Conservation (phyloP, 2,113 vertebrate species). For the Lycocorax pyrrhopterus region DNA sequence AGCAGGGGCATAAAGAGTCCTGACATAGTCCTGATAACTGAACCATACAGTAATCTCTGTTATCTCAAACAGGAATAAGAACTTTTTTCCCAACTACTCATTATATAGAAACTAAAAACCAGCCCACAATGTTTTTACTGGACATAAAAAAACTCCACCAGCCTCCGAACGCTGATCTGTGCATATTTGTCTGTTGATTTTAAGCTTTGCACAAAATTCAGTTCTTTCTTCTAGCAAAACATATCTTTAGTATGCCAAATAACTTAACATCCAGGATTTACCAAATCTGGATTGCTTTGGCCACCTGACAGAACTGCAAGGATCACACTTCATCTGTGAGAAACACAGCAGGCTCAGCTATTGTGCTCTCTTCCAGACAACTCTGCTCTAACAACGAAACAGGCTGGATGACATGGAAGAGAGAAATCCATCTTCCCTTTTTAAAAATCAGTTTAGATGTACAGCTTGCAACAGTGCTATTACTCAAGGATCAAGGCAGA, state of each 20-base stretch:
- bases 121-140: background rate
- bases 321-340: background rate
- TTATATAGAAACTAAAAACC: background rate
- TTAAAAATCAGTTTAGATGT: background rate
- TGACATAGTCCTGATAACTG: background rate
- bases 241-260: background rate
- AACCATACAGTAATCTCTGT: background rate
- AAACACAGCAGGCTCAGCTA: background rate
- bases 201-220: background rate
- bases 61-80: background rate
- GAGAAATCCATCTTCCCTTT: background rate
- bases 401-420: background rate
- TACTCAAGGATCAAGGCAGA: background rate
- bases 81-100: background rate
- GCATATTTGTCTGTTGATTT: background rate
- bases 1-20: background rate
- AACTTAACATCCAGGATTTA: background rate
- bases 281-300: background rate
- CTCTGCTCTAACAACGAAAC: background rate
- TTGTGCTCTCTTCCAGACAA: fast-evolving
- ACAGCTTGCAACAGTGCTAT: background rate
- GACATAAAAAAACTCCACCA: background rate
- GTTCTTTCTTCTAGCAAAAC: background rate
- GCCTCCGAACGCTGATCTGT: background rate
- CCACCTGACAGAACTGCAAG: background rate